Conservation (phyloP, 2,113 vertebrate genomes). For the Solenodon paradoxus region DNA sequence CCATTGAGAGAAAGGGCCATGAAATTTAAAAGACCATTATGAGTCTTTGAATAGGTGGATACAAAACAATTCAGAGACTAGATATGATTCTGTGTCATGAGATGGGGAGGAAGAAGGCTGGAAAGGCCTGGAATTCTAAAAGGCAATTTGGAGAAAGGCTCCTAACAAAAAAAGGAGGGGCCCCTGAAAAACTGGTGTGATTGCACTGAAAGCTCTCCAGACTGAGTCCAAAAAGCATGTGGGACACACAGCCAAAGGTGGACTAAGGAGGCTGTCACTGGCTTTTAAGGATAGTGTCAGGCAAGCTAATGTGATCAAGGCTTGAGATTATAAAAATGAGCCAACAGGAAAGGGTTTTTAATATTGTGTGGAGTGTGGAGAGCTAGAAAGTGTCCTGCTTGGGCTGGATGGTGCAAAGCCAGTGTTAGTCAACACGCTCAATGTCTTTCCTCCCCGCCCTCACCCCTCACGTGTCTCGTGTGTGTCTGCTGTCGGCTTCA, state of each 20-base stretch:
- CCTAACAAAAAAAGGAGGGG: neutral
- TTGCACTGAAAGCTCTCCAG: neutral
- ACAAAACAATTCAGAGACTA: neutral
- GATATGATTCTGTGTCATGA: neutral
- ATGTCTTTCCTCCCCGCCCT: too few relatives aligned
- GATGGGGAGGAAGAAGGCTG: neutral
- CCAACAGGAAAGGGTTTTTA: neutral
- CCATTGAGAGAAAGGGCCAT: neutral
- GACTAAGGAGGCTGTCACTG: accelerated
- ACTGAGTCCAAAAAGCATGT: neutral
- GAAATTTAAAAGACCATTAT: neutral
- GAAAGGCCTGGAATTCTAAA: neutral
- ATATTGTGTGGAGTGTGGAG: neutral
- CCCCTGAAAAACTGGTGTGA: neutral
- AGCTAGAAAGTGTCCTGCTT: neutral
- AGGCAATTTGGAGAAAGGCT: neutral
- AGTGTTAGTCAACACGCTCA: neutral
- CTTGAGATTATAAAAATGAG: neutral
- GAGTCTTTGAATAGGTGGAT: neutral
- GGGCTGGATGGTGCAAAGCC: neutral
- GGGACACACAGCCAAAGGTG: neutral
- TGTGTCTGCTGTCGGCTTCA: neutral
- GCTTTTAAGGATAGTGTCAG: neutral
- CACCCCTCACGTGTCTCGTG: neutral
- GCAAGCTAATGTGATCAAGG: neutral